Base-by-base conservation (phyloP, 2,888 invertebrate genomes). In the Leptogaster cylindrica region DNA sequence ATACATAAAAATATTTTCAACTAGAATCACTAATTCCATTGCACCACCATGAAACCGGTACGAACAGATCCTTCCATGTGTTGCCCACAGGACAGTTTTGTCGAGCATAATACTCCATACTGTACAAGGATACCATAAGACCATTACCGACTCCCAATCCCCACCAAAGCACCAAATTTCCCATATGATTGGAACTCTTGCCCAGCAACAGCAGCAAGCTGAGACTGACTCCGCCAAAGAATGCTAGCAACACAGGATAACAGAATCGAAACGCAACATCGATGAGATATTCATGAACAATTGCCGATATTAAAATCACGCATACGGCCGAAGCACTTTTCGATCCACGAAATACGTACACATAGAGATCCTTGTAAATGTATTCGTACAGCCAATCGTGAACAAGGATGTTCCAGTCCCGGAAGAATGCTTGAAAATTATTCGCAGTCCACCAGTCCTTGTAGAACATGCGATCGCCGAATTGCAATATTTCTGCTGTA, bases 381-480 rank as follows among this genome's bases (percentile, higher is more conserved):
- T 97, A 95, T 3, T 89, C 88, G 74, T 94, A 92, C 0, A 97
- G 84, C 96, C 96, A 98, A 73, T 95, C 93, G 78, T 97, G 92
- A 0, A 97, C 95, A 0, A 97, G 89, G 12, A 93, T 86, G 79
- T 98, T 98, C 97, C 97, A 97, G 3, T 91, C 91, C n/a, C 95
- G 87, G 79, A 93, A 97, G 80, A 89, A 97, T 10, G 83, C 84
- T 0, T 88, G 87, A 79, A 89, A 95, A n/a, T 88, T 88, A 0
- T 89, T 88, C 2, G 90, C 87, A 64, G 92, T 95, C 97, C 97
- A 97, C 97, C 97, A 97, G 89, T 95, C 88, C 81, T 87, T 87
- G 77, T 94, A 88, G 84, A 93, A 89, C 84, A 89, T 84, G 77
- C 96, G 81, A 83, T 97, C 94, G 4, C 88, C 91, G 79, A 97